Conservation (phyloP, 2,888 invertebrate genomes). For the Euclidia mi region DNA sequence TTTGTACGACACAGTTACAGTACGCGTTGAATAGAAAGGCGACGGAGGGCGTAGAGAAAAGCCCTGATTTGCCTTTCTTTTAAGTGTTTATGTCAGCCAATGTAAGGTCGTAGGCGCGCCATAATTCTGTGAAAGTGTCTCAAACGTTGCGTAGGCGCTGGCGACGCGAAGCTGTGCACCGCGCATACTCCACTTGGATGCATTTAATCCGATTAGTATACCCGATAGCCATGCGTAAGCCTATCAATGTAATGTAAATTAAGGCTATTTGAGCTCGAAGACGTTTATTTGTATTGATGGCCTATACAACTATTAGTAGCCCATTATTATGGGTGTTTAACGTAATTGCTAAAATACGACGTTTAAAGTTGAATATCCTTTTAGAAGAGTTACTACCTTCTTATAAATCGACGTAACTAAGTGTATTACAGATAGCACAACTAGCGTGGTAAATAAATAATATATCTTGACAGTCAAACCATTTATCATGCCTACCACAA, state of each 20-base stretch:
- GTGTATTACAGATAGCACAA: too few species aligned
- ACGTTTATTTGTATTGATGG: constrained; percentile 59
- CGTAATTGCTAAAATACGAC: constrained; percentile 52
- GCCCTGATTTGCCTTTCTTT: constrained; percentile 69
- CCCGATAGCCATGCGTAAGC: constrained; percentile 55
- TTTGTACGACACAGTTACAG: constrained; percentile 40
- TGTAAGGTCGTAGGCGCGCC: constrained; percentile 78
- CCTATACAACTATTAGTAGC: constrained; percentile 47
- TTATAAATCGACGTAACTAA: too few species aligned
- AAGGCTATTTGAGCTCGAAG: constrained; percentile 59
- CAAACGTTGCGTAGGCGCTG: constrained; percentile 76
- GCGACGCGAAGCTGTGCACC: constrained; percentile 61
- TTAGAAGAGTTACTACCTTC: too few species aligned
- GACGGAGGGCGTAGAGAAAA: constrained; percentile 63
- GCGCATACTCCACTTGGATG: constrained; percentile 64
- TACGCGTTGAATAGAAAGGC: constrained; percentile 55
- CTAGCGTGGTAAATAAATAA: too few species aligned
- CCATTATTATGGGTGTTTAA: constrained; percentile 50
- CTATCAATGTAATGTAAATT: constrained; percentile 59
- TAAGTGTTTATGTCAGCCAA: constrained; percentile 76
- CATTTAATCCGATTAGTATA: constrained; percentile 80
- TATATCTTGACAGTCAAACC: too few species aligned
- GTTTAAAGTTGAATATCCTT: too few species aligned
- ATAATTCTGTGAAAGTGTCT: constrained; percentile 80
- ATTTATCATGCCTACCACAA: too few species aligned